A percentile compares a stretch with the other conserved stretches of the same genome.
Conservation (phyloP, 2,113 vertebrate species). For the Sinocyclocheilus anshuiensis region DNA sequence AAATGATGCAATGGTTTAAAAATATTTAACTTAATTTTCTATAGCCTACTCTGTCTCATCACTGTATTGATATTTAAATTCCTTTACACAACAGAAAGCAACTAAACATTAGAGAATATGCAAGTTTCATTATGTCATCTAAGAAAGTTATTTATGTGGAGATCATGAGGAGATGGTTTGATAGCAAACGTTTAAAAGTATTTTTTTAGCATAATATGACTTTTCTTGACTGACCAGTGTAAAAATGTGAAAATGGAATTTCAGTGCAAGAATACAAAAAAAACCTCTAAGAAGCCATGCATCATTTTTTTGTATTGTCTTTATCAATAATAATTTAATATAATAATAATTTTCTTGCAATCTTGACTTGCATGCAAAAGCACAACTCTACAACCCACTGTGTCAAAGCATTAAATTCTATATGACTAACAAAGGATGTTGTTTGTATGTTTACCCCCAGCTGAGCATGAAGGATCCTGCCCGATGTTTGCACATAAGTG, state of each 20-base stretch:
- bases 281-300: too few species aligned
- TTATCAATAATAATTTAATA: too few species aligned
- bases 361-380: too few species aligned
- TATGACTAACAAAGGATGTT: constrained; percentile 30
- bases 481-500: constrained; percentile 9
- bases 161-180: neutral
- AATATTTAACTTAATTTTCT: neutral
- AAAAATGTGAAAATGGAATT: neutral
- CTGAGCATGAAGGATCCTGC: constrained; percentile 22
- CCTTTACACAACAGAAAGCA: neutral
- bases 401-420: neutral
- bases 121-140: neutral
- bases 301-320: too few species aligned
- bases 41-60: neutral
- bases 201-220: neutral
- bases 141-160: neutral
- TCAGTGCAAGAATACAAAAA: too few species aligned
- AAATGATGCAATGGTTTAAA: neutral
- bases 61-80: neutral
- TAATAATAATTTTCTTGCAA: too few species aligned
- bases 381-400: neutral
- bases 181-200: neutral
- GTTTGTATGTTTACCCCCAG: constrained; percentile 29
- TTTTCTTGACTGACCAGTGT: neutral
- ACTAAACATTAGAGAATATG: neutral